Evolutionary conservation across 2,113 vertebrate species (phyloP).

Genomic region (Bujurquina vittata): DNA sequence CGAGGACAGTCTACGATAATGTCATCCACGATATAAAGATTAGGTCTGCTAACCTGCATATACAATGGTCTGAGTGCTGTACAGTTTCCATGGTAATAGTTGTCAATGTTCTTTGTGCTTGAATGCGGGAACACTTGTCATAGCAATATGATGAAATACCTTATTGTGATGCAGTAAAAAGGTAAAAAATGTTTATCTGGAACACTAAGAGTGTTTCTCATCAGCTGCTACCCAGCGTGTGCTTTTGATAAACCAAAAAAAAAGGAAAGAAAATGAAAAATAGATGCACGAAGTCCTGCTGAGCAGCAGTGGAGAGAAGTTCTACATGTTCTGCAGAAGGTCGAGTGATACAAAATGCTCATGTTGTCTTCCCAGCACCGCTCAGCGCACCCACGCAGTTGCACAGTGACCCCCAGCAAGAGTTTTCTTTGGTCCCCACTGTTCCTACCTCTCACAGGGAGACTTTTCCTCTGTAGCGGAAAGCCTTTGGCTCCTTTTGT

Average conservation of each 20-base stretch:
- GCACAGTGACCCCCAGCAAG: slow-evolving; percentile 21
- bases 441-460: neutral
- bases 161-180: slow-evolving; percentile 6
- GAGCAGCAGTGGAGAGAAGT: neutral
- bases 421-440: slow-evolving; percentile 15
- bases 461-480: slow-evolving; percentile 6
- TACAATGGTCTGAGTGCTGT: neutral
- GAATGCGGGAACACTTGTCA: slow-evolving; percentile 21
- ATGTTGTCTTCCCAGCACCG: neutral
- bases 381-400: slow-evolving; percentile 27
- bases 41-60: slow-evolving; percentile 19
- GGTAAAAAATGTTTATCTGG: slow-evolving; percentile 10
- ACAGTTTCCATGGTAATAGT: slow-evolving; percentile 65
- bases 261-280: neutral
- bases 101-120: slow-evolving; percentile 13
- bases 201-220: slow-evolving; percentile 30
- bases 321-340: slow-evolving; percentile 12
- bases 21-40: neutral
- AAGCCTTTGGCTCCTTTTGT: slow-evolving; percentile 14
- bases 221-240: neutral
- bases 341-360: neutral
- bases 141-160: slow-evolving; percentile 35
- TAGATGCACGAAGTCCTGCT: neutral
- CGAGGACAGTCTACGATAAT: neutral
- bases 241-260: neutral